Percentiles rank a stretch among this genome's conserved stretches.
phyloP scores from a whole-genome alignment of 2,888 invertebrate species.

The Hymenopus coronatus region DNA sequence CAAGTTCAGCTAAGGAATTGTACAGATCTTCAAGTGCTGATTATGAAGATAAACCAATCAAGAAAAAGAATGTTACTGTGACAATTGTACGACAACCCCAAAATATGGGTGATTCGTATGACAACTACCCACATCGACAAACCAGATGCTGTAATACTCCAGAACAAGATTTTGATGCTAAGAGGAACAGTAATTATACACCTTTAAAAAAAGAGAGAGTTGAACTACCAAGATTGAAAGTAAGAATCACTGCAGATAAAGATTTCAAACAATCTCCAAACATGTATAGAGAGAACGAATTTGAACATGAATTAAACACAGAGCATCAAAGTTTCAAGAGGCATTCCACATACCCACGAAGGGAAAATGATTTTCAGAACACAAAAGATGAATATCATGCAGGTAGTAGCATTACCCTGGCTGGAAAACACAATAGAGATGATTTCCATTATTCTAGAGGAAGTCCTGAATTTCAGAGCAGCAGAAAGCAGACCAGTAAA shows the following conservation, averaged over 20 bases:
- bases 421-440: not conserved
- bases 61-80: not conserved
- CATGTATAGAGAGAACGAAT: not conserved
- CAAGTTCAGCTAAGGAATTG: not conserved
- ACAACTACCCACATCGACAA: not conserved
- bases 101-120: not conserved
- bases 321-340: not conserved
- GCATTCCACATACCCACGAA: not conserved
- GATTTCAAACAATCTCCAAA: not conserved
- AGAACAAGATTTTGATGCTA: not conserved
- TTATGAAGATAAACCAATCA: not conserved
- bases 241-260: not conserved
- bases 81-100: not conserved
- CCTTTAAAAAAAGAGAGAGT: not conserved
- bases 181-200: not conserved
- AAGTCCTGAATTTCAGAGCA: not conserved
- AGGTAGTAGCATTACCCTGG: not conserved
- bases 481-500: not conserved
- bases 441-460: not conserved
- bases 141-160: not conserved
- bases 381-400: not conserved
- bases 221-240: not conserved
- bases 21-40: not conserved
- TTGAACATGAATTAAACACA: not conserved
- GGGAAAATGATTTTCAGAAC: not conserved